Evolutionary conservation across 2,888 invertebrate species (phyloP).

Genomic region (Drosophila putrida): DNA sequence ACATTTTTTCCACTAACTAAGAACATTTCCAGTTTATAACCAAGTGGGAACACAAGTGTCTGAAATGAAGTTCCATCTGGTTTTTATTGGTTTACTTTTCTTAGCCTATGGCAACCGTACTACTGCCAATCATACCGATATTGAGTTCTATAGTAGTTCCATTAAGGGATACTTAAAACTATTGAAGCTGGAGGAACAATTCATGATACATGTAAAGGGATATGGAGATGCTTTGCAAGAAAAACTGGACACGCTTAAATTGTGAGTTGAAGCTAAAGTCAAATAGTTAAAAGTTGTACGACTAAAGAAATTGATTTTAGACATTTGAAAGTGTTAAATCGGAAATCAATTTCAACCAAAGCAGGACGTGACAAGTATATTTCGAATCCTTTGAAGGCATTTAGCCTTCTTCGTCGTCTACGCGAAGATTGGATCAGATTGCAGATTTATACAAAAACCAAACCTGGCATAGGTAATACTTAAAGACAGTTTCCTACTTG

Average conservation of each 20-base stretch:
- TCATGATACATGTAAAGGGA: conserved; percentile 33
- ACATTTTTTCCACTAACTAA: not conserved
- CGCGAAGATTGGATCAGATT: conserved; percentile 55
- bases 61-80: conserved; percentile 23
- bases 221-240: conserved; percentile 39
- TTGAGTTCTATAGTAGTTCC: conserved; percentile 42
- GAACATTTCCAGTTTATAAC: not conserved
- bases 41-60: not conserved
- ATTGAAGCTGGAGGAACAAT: conserved; percentile 38
- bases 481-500: not conserved
- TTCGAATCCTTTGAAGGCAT: conserved; percentile 53
- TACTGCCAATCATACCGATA: accelerated
- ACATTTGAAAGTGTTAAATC: conserved; percentile 36
- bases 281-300: not conserved
- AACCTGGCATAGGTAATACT: conserved; percentile 35
- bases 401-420: conserved; percentile 52
- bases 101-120: not conserved
- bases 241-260: conserved; percentile 39
- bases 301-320: conserved; percentile 6
- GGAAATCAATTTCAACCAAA: not conserved
- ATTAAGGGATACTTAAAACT: conserved; percentile 32
- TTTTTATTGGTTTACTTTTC: conserved; percentile 1
- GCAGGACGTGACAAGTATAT: conserved; percentile 35
- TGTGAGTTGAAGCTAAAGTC: conserved; percentile 32
- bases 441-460: conserved; percentile 18